Evolutionary conservation across 1,140 invertebrate species (phyloP), one percentile per base, ranked within the genome.

Genomic region (Nebria ingens): DNA sequence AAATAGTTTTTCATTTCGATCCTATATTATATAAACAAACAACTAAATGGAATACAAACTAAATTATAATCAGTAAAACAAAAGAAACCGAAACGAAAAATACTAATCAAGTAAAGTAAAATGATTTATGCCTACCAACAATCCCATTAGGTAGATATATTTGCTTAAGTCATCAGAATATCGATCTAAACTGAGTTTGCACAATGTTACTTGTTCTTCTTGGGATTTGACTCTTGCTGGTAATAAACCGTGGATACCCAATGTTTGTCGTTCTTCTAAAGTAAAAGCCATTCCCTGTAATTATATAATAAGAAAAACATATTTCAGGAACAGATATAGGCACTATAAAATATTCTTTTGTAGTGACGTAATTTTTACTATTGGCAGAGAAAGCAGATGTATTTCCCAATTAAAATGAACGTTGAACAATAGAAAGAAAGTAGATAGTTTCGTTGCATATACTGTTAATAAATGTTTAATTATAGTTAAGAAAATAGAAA

Each of bases 1-100:
- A 70, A 98, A 99, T 0, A 99, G 76, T 55, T 85, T 83, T 65
- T 94, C 89, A 68, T 97, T 97, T 54, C 86, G 78, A 63, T 92
- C 87, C 84, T 93, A 70, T 42, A 67, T 45, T 12, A 45, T 17
- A 45, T 19, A 53, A 12, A 21, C 29, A 19, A 12, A 53, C n/a
- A n/a, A n/a, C n/a, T n/a, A n/a, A n/a, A n/a, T n/a, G n/a, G 19
- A 15, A n/a, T 52, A 52, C 34, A 12, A 20, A 59, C 21, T 13
- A 19, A 50, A 11, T 9, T 19, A 13, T 21, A 21, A 20, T 29
- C 15, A 58, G 21, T 34, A 20, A 15, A 13, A 15, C 19, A 23
- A 19, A 25, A 21, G 2, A 53, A 29, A 2, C 2, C 38, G 13
- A 29, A 53, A 20, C 19, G n/a, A 20, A 52, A 21, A 21, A 53